phyloP scores from a whole-genome alignment of 2,888 invertebrate species.

The Ommatoiulus sabulosus region DNA sequence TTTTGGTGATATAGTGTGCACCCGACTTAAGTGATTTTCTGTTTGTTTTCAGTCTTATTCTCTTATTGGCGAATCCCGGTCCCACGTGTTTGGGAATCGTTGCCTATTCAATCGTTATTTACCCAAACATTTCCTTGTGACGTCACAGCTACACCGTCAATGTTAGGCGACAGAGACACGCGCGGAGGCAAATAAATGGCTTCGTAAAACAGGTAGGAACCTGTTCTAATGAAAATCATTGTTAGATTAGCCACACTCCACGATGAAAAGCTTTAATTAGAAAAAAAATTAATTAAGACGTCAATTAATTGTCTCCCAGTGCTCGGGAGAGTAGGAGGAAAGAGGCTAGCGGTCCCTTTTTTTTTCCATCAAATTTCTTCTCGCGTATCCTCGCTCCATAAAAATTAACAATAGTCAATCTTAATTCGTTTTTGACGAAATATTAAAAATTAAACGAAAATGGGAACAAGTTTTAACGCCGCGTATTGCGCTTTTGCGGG shows the following conservation, averaged over 20 bases:
- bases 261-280: not conserved
- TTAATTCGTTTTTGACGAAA: constrained; percentile 44
- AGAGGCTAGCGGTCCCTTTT: not conserved
- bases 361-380: constrained; percentile 7
- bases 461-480: constrained; percentile 3
- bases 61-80: not conserved
- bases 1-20: too few species aligned
- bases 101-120: too few species aligned
- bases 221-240: not conserved
- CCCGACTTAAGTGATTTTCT: too few species aligned
- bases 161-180: too few species aligned
- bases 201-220: not conserved
- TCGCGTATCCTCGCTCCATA: constrained; percentile 39
- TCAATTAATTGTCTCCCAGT: constrained; percentile 23
- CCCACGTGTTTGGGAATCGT: not conserved
- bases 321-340: not conserved
- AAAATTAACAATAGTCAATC: constrained; percentile 45
- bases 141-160: not conserved
- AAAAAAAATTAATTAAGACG: not conserved
- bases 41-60: too few species aligned
- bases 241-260: not conserved
- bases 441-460: constrained; percentile 46
- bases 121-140: not conserved
- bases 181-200: not conserved
- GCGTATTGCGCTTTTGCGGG: not conserved